Percentiles rank a stretch among this genome's conserved stretches.
phyloP scores from a whole-genome alignment of 1,140 invertebrate species.

The Trichoplusia ni region DNA sequence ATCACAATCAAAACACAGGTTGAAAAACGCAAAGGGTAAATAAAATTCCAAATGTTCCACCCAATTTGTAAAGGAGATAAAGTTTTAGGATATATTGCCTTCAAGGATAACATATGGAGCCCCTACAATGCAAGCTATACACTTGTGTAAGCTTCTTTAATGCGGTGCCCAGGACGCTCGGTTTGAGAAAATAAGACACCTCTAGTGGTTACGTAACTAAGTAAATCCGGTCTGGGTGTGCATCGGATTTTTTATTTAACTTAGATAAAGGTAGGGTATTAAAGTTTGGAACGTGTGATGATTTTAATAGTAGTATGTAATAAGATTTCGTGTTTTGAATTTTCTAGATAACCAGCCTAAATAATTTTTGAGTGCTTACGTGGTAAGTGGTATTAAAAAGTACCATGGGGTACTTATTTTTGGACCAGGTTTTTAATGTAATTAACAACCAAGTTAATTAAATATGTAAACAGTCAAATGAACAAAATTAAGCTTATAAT shows the following conservation, averaged over 20 bases:
- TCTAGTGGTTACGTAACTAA: conserved; percentile 16
- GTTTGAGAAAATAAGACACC: conserved; percentile 29
- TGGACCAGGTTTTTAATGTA: too few relatives aligned
- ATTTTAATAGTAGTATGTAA: too few relatives aligned
- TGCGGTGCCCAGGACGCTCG: conserved; percentile 17
- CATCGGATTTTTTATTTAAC: conserved; percentile 3
- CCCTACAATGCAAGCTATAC: conserved; percentile 22
- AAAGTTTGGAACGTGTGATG: too few relatives aligned
- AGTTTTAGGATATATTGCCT: conserved; percentile 15
- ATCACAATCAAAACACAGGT: background rate
- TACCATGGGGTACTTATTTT: too few relatives aligned
- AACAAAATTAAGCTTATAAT: background rate
- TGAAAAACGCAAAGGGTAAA: background rate
- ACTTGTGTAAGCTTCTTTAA: conserved; percentile 31
- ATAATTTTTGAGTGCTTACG: too few relatives aligned
- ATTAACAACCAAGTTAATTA: background rate
- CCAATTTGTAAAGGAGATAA: conserved; percentile 19
- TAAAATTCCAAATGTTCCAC: background rate
- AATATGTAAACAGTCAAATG: background rate
- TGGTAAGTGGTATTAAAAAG: too few relatives aligned
- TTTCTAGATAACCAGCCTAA: too few relatives aligned
- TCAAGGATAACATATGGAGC: conserved; percentile 16
- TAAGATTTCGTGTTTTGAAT: too few relatives aligned
- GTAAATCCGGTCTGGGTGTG: conserved; percentile 6
- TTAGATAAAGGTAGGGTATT: background rate